phyloP scores from a whole-genome alignment of 2,797 vertebrate genomes.

The Semaprochilodus insignis region DNA sequence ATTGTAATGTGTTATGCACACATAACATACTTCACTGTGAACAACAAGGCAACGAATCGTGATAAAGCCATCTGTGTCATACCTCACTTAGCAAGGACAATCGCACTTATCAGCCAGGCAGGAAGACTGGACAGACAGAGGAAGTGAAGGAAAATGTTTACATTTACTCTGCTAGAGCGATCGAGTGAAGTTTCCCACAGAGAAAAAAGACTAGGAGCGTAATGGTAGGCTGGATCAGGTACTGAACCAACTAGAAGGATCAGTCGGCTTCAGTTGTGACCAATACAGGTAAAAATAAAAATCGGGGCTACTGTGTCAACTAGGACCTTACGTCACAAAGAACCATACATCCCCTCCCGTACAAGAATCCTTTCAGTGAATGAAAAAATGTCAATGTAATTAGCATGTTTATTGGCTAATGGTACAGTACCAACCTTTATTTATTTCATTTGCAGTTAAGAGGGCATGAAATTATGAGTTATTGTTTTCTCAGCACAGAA shows the following conservation, averaged over 20 bases:
- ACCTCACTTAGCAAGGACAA: constrained; percentile 59
- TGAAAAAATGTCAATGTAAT: too few species aligned
- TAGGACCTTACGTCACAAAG: too few species aligned
- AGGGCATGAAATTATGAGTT: too few species aligned
- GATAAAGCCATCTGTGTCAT: constrained; percentile 55
- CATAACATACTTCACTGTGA: constrained; percentile 47
- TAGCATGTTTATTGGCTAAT: too few species aligned
- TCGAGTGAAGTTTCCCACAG: constrained; percentile 59
- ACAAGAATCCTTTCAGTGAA: too few species aligned
- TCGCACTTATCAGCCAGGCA: constrained; percentile 56
- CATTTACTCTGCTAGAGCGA: constrained; percentile 51
- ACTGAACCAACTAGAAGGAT: neutral
- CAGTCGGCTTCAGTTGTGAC: neutral
- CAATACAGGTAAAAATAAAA: too few species aligned
- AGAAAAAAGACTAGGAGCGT: neutral
- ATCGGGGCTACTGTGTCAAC: too few species aligned
- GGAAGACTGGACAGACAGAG: constrained; percentile 52
- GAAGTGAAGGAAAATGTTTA: constrained; percentile 64
- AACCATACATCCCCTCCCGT: too few species aligned
- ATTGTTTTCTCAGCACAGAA: too few species aligned
- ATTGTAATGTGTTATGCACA: neutral
- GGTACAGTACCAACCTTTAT: too few species aligned
- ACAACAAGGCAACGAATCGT: constrained; percentile 46
- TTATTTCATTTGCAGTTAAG: too few species aligned
- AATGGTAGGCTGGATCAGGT: neutral